phyloP scores from a whole-genome alignment of 2,888 invertebrate species.

The Neria commutata region DNA sequence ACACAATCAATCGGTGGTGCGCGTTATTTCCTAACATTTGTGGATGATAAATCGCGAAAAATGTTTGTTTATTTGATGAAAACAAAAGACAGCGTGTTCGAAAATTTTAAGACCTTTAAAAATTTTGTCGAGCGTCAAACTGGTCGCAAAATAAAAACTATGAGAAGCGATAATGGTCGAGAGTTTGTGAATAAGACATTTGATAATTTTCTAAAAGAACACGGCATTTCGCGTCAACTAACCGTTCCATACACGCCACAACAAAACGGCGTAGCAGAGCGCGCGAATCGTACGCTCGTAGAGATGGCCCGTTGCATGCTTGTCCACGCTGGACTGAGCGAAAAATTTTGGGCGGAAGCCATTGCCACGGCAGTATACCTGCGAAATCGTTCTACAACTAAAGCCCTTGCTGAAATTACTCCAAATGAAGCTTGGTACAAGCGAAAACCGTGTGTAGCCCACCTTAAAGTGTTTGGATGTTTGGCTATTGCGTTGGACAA shows the following conservation, averaged over 20 bases:
- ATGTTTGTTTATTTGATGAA: slow-evolving; percentile 20
- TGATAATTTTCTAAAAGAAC: slow-evolving; percentile 14
- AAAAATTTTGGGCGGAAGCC: slow-evolving; percentile 26
- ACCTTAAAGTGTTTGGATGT: slow-evolving; percentile 24
- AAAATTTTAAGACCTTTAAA: slow-evolving; percentile 21
- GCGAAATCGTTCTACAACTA: slow-evolving; percentile 14
- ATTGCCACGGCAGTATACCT: slow-evolving; percentile 27
- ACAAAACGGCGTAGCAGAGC: slow-evolving; percentile 25
- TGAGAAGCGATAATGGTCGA: slow-evolving; percentile 25
- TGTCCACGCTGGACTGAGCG: slow-evolving; percentile 11
- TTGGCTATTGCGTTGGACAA: slow-evolving; percentile 13
- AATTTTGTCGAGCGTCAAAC: slow-evolving; percentile 22
- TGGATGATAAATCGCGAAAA: slow-evolving; percentile 23
- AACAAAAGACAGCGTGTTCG: slow-evolving; percentile 22
- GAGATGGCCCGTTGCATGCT: slow-evolving; percentile 23
- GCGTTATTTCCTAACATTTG: slow-evolving; percentile 25
- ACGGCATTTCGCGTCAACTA: slow-evolving; percentile 22
- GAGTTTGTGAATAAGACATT: slow-evolving; percentile 21
- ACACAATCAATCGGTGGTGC: slow-evolving; percentile 19
- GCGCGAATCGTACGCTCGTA: slow-evolving; percentile 17
- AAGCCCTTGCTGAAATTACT: slow-evolving; percentile 10
- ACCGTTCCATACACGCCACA: slow-evolving; percentile 25
- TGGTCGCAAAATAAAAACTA: slow-evolving; percentile 13
- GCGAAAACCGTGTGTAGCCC: slow-evolving; percentile 21
- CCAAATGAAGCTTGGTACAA: slow-evolving; percentile 24